These are phyloP conservation scores for Microtus montanus DNA, from an alignment of 2,113 vertebrate species.

Conservation along the genomic window DNA sequence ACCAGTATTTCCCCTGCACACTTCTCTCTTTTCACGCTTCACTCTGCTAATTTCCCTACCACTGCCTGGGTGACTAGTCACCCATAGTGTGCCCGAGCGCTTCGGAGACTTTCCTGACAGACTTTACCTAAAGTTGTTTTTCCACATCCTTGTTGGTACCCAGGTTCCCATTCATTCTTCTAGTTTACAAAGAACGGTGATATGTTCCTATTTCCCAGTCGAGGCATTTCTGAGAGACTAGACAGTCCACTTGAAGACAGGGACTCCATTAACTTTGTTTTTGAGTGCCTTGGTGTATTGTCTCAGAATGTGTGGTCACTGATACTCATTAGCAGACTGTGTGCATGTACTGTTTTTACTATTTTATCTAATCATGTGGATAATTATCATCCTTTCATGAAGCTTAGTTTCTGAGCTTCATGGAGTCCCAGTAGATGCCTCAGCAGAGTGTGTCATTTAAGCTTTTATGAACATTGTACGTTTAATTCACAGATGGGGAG, in stretches of 20 bases:
- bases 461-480: background rate
- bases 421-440: background rate
- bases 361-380: background rate
- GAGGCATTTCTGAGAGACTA: background rate
- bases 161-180: background rate
- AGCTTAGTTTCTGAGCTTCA: background rate
- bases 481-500: background rate
- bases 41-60: background rate
- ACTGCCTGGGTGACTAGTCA: background rate
- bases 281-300: background rate
- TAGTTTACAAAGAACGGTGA: background rate
- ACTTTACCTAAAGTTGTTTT: background rate
- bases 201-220: background rate
- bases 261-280: background rate
- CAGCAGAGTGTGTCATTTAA: background rate
- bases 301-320: background rate
- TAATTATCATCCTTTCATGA: background rate
- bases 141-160: background rate
- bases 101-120: background rate
- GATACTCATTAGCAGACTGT: background rate
- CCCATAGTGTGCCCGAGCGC: background rate
- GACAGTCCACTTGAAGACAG: background rate
- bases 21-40: background rate
- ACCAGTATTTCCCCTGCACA: background rate
- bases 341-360: background rate